Conservation (phyloP, 2,113 vertebrate species). For the Tringa solitaria region DNA sequence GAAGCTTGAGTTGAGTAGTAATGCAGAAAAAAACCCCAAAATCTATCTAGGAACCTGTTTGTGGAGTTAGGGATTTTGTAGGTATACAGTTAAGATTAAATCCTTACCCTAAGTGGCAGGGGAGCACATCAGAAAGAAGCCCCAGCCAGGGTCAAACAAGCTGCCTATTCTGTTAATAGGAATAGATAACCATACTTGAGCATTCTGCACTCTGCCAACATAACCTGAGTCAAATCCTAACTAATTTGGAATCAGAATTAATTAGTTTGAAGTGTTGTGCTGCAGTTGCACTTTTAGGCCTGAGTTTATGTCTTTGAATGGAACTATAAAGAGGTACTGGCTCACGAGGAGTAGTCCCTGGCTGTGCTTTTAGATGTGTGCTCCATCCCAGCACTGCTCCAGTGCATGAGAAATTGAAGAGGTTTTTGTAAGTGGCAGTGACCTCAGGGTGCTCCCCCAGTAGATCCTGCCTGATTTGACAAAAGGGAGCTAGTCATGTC, state of each 20-base stretch:
- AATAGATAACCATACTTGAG: neutral
- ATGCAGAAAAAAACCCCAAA: neutral
- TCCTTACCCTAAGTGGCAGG: neutral
- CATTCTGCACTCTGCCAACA: neutral
- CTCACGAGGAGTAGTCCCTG: neutral
- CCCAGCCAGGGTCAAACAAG: neutral
- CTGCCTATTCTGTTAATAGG: neutral
- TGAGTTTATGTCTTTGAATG: neutral
- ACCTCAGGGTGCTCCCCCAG: neutral
- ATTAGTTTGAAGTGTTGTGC: neutral
- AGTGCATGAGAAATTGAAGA: neutral
- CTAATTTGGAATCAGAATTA: neutral
- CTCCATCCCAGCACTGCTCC: neutral
- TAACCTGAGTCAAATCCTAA: neutral
- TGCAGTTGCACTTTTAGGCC: neutral
- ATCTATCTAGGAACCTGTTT: neutral
- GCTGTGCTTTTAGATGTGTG: neutral
- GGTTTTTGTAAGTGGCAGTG: neutral
- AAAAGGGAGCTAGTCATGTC: neutral
- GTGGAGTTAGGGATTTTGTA: neutral
- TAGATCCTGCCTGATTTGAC: neutral
- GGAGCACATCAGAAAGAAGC: neutral
- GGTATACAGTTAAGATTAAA: neutral
- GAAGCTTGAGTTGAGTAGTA: neutral
- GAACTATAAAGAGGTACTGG: neutral